phyloP scores from a whole-genome alignment of 2,888 invertebrate species.

The Harpalus rufipes region DNA sequence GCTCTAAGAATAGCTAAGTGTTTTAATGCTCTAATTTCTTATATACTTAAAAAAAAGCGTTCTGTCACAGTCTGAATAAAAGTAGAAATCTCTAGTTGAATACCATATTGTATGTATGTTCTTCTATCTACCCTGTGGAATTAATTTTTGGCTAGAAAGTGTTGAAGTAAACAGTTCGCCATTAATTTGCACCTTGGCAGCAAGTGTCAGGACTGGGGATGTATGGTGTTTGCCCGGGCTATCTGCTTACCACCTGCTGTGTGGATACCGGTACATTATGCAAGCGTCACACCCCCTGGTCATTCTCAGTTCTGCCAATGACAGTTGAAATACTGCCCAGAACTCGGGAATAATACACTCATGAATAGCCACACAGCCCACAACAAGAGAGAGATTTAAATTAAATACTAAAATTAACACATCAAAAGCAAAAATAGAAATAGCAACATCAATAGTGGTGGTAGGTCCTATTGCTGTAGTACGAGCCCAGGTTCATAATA shows the following conservation, averaged over 20 bases:
- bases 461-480: too few relatives aligned
- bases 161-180: constrained; percentile 13
- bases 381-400: background rate
- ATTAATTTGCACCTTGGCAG: constrained; percentile 28
- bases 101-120: too few relatives aligned
- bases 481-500: too few relatives aligned
- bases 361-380: background rate
- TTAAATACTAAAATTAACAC: too few relatives aligned
- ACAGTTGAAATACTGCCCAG: constrained; percentile 33
- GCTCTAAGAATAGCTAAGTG: too few relatives aligned
- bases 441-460: too few relatives aligned
- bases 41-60: too few relatives aligned
- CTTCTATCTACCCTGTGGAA: background rate
- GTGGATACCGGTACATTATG: constrained; percentile 35
- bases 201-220: constrained; percentile 31
- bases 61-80: too few relatives aligned
- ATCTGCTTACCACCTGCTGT: constrained; percentile 50
- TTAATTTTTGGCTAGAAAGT: background rate
- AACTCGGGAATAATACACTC: constrained; percentile 8
- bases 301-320: constrained; percentile 36
- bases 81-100: too few relatives aligned
- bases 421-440: too few relatives aligned
- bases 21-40: too few relatives aligned
- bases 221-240: constrained; percentile 41
- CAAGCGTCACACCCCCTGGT: constrained; percentile 28